Conservation (phyloP, 2,113 vertebrate genomes). For the Daboia siamensis region DNA sequence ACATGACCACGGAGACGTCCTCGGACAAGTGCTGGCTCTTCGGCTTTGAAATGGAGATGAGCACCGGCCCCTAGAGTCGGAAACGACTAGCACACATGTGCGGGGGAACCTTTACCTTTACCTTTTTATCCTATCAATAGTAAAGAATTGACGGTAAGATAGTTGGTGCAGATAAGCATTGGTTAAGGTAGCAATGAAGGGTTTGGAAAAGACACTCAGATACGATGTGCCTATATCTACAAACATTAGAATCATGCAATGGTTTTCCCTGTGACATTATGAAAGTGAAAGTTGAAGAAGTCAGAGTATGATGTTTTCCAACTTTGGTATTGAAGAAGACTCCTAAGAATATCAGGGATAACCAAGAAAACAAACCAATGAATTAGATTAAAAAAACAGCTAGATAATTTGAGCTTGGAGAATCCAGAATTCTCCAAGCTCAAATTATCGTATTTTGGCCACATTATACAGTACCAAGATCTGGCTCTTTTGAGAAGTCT, state of each 20-base stretch:
- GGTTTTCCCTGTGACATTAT: neutral
- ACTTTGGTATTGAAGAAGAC: neutral
- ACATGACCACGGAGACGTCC: too few species aligned
- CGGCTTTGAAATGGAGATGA: too few species aligned
- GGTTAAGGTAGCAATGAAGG: neutral
- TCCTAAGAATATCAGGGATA: neutral
- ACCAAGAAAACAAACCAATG: neutral
- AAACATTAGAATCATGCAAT: neutral
- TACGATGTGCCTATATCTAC: neutral
- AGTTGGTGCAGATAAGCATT: neutral
- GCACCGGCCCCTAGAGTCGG: too few species aligned
- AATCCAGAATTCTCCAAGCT: neutral
- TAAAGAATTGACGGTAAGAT: neutral
- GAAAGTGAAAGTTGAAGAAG: neutral
- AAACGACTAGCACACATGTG: too few species aligned
- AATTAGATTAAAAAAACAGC: neutral
- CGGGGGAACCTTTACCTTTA: too few species aligned
- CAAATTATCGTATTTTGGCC: neutral
- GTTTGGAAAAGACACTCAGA: neutral
- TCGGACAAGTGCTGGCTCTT: too few species aligned
- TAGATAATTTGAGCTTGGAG: neutral
- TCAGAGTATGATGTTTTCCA: neutral
- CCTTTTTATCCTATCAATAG: neutral
- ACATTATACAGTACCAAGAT: neutral
- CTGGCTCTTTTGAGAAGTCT: neutral